Percentiles rank a stretch among this genome's conserved stretches.
Evolutionary conservation across 2,113 vertebrate genomes (phyloP).

Genomic region (Oncorhynchus nerka): DNA sequence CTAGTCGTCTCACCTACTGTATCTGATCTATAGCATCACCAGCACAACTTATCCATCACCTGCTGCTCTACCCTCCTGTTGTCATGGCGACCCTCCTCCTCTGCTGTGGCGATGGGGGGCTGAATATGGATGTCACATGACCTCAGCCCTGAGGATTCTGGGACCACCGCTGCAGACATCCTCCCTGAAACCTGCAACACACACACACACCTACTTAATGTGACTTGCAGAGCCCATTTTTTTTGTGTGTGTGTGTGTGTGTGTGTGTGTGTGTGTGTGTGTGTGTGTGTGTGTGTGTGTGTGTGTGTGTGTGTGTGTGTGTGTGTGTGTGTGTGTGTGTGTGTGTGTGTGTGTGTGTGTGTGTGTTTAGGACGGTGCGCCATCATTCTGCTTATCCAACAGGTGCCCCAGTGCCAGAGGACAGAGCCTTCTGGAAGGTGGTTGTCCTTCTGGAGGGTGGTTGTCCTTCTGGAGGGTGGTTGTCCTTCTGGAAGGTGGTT

Average conservation of each 20-base stretch:
- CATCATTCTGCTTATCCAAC: too few relatives aligned
- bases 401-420: too few relatives aligned
- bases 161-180: constrained; percentile 60
- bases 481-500: too few relatives aligned
- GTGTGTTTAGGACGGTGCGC: constrained; percentile 1
- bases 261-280: constrained; percentile 16
- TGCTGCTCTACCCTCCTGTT: constrained; percentile 49
- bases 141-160: constrained; percentile 27
- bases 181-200: constrained; percentile 22
- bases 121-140: constrained; percentile 29
- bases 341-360: constrained; percentile 2
- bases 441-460: too few relatives aligned
- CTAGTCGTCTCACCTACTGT: too few relatives aligned
- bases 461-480: too few relatives aligned
- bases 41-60: constrained; percentile 26
- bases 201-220: not conserved
- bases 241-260: constrained; percentile 25
- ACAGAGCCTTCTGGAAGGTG: too few relatives aligned
- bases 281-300: constrained; percentile 16
- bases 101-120: constrained; percentile 26
- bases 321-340: too few relatives aligned
- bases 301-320: constrained; percentile 2
- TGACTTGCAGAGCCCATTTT: too few relatives aligned
- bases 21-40: too few relatives aligned
- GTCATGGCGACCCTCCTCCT: constrained; percentile 38